A percentile compares a stretch with the other conserved stretches of the same genome.
Conservation (phyloP, 2,888 invertebrate species). For the Conops quadrifasciatus region DNA sequence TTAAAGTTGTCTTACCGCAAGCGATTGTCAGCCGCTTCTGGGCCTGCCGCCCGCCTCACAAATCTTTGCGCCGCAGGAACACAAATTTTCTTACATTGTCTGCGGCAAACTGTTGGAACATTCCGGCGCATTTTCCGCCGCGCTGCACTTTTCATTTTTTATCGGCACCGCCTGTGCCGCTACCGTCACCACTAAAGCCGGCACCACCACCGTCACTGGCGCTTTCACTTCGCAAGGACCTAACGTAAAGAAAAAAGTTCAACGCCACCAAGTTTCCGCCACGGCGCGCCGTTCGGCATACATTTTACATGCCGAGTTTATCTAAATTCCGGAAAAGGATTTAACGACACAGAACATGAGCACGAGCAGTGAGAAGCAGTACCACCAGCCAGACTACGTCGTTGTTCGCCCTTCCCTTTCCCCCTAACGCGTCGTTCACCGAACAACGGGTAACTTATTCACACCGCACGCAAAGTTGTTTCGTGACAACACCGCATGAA, state of each 20-base stretch:
- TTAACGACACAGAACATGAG: slow-evolving; percentile 9
- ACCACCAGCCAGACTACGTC: neutral
- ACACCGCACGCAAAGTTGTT: neutral
- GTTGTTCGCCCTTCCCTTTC: neutral
- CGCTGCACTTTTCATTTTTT: slow-evolving; percentile 14
- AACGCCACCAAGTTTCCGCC: neutral
- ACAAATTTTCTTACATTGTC: slow-evolving; percentile 12
- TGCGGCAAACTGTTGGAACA: slow-evolving; percentile 1
- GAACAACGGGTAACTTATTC: neutral
- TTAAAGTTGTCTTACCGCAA: slow-evolving; percentile 14
- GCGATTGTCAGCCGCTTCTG: neutral
- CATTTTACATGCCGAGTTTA: slow-evolving; percentile 16
- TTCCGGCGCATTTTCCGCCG: slow-evolving; percentile 13
- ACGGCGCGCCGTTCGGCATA: neutral
- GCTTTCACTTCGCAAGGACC: neutral
- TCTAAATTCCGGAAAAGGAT: slow-evolving; percentile 20
- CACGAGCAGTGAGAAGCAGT: neutral
- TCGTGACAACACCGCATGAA: slow-evolving; percentile 6
- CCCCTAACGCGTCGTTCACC: neutral
- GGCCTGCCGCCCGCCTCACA: neutral
- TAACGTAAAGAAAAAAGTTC: neutral
- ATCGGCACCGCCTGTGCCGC: neutral
- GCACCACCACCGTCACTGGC: too few relatives aligned
- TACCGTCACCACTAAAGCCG: too few relatives aligned
- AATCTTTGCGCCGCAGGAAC: neutral